Conservation (phyloP, 2,888 invertebrate genomes). For the Drosophila ustulata region DNA sequence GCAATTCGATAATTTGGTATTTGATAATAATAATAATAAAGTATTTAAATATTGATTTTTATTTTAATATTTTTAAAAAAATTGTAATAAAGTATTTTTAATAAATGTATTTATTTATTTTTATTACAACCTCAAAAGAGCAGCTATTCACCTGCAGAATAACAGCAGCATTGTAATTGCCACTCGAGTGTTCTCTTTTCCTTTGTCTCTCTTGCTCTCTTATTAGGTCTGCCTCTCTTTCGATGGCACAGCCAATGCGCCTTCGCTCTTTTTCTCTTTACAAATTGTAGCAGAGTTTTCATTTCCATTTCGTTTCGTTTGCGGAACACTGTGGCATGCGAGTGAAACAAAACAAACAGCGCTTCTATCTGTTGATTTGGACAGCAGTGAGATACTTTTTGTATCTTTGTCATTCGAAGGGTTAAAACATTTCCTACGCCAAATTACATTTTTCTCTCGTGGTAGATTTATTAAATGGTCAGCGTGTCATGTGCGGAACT, state of each 20-base stretch:
- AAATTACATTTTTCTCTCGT: not conserved
- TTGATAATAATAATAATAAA: not conserved
- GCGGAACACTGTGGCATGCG: conserved; percentile 28
- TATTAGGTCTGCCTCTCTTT: not conserved
- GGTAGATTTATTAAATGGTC: not conserved
- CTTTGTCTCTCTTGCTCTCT: not conserved
- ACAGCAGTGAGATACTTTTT: conserved; percentile 50
- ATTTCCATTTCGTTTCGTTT: conserved; percentile 33
- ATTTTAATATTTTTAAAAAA: not conserved
- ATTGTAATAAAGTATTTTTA: no score
- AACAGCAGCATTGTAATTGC: not conserved
- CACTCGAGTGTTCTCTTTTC: not conserved
- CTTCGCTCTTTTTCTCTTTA: conserved; percentile 39
- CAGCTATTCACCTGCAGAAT: conserved; percentile 23
- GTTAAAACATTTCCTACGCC: not conserved
- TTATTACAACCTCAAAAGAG: not conserved
- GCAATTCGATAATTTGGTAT: not conserved
- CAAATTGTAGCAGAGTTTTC: conserved; percentile 66
- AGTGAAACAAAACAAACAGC: conserved; percentile 66
- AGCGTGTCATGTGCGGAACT: not conserved
- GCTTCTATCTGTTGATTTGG: conserved; percentile 69
- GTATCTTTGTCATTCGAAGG: conserved; percentile 1
- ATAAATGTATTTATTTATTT: not conserved
- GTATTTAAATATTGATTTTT: no score
- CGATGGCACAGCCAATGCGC: not conserved